Evolutionary conservation across 2,888 invertebrate genomes (phyloP).

Genomic region (Orthosia gothica): DNA sequence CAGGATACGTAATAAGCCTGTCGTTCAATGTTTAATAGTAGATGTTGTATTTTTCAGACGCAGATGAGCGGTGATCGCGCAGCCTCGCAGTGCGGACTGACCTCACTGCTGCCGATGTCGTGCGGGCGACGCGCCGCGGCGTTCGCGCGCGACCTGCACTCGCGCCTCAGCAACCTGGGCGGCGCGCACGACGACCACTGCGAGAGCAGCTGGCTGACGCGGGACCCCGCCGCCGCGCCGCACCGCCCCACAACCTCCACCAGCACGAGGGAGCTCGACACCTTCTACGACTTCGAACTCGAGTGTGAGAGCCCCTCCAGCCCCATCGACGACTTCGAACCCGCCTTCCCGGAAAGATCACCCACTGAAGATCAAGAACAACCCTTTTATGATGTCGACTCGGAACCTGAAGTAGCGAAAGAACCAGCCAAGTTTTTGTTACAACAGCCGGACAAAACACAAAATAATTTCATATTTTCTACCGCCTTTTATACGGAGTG

Average conservation of each 20-base stretch:
- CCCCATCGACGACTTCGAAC: constrained; percentile 92
- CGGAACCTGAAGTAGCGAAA: constrained; percentile 89
- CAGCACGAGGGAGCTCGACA: constrained; percentile 88
- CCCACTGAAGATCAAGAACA: constrained; percentile 78
- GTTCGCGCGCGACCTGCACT: constrained; percentile 95
- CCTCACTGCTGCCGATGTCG: constrained; percentile 94
- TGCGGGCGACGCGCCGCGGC: constrained; percentile 96
- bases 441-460: constrained; percentile 88
- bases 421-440: constrained; percentile 80
- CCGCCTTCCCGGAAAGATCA: constrained; percentile 90
- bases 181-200: constrained; percentile 88
- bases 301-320: constrained; percentile 94
- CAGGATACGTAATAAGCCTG: no score
- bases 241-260: constrained; percentile 76
- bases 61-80: constrained; percentile 91
- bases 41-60: constrained; percentile 84
- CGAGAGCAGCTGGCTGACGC: constrained; percentile 86
- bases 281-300: constrained; percentile 93
- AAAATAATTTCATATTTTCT: constrained; percentile 88
- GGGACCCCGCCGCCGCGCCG: constrained; percentile 71
- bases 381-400: constrained; percentile 59
- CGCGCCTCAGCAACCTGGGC: constrained; percentile 94
- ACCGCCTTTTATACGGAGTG: constrained; percentile 85
- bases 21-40: constrained; percentile 32
- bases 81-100: constrained; percentile 92